These are phyloP conservation scores for Pachyseris speciosa DNA, from an alignment of 64 coral and sea anemone species.

Conservation along the genomic window DNA sequence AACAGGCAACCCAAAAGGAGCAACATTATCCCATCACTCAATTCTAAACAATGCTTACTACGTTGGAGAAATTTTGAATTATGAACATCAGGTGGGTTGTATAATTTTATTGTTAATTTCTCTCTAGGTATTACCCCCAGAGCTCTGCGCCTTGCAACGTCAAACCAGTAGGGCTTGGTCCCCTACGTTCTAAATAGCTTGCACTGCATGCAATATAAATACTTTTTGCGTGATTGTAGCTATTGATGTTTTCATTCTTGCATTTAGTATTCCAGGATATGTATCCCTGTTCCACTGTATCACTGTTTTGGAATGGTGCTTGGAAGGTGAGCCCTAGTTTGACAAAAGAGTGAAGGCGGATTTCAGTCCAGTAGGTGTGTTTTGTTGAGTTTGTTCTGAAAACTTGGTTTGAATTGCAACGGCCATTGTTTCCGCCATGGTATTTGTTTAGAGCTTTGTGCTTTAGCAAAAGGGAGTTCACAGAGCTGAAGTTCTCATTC, in stretches of 20 bases:
- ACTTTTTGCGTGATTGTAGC: too few species aligned
- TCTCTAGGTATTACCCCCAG: too few species aligned
- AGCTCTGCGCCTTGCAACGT: too few species aligned
- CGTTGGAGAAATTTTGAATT: conserved; percentile 75
- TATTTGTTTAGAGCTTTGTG: too few species aligned
- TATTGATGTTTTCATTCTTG: not conserved
- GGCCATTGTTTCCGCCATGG: too few species aligned
- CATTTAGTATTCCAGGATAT: conserved; percentile 61
- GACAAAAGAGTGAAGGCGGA: not conserved
- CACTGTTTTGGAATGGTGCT: conserved; percentile 99
- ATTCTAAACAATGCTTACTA: conserved; percentile 89
- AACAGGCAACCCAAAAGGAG: conserved; percentile 97
- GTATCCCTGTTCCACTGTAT: conserved; percentile 94
- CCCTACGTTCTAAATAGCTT: too few species aligned
- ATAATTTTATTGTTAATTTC: not conserved
- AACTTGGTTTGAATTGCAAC: too few species aligned
- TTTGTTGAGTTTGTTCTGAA: not conserved
- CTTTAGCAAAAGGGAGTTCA: too few species aligned
- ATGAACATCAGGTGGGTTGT: conserved; percentile 61
- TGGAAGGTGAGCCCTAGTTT: conserved; percentile 68
- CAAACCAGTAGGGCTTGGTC: too few species aligned
- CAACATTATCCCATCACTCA: conserved; percentile 83
- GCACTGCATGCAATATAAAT: too few species aligned
- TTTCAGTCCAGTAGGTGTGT: not conserved
- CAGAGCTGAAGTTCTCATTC: too few species aligned